These are phyloP conservation scores for Drosophila ambigua DNA, from an alignment of 1,140 invertebrate genomes.

Conservation along the genomic window DNA sequence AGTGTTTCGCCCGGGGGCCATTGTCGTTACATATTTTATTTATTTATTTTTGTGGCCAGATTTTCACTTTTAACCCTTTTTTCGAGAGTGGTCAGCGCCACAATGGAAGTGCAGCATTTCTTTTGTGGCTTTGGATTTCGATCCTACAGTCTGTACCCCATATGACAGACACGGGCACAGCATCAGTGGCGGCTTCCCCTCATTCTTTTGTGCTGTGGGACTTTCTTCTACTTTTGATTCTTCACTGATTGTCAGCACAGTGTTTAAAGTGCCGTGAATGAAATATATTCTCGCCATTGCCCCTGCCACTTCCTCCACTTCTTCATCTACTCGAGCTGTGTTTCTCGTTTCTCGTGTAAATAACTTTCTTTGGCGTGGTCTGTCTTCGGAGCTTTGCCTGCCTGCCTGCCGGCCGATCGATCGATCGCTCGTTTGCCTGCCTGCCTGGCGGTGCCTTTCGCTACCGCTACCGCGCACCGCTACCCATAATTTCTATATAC, in stretches of 20 bases:
- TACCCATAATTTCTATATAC: slow-evolving; percentile 70
- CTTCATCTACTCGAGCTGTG: not conserved
- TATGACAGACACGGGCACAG: not conserved
- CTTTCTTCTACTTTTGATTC: no score
- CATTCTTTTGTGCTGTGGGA: no score
- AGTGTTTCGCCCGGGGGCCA: no score
- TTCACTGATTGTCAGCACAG: no score
- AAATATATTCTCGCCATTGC: no score
- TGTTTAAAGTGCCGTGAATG: no score
- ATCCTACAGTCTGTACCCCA: slow-evolving; percentile 14
- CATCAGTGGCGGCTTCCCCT: not conserved
- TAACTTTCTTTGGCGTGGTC: slow-evolving; percentile 61
- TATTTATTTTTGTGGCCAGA: slow-evolving; percentile 18
- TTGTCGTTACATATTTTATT: slow-evolving; percentile 13
- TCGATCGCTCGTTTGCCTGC: slow-evolving; percentile 4
- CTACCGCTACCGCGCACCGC: slow-evolving; percentile 19
- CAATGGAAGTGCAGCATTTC: slow-evolving; percentile 27
- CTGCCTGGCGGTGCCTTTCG: slow-evolving; percentile 53
- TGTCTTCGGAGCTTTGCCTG: slow-evolving; percentile 33
- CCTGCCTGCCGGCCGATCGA: not conserved
- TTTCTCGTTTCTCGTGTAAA: slow-evolving; percentile 38
- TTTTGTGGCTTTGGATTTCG: no score
- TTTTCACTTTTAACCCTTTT: slow-evolving; percentile 73
- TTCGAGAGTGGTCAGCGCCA: slow-evolving; percentile 23
- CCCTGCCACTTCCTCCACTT: not conserved